phyloP scores from a whole-genome alignment of 2,113 vertebrate species.

The Erinaceus europaeus region DNA sequence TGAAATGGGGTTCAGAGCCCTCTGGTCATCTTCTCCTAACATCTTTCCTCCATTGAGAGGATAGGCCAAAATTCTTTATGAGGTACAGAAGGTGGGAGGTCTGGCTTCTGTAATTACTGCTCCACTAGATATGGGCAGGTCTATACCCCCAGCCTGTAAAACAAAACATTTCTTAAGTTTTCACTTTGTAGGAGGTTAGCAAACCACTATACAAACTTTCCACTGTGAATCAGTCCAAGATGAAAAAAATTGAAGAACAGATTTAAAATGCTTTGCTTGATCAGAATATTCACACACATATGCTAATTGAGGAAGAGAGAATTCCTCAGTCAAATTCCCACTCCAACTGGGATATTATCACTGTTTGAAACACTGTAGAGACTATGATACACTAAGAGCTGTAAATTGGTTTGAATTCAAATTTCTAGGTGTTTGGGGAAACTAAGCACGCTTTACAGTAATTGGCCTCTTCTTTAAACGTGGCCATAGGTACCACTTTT shows the following conservation, averaged over 20 bases:
- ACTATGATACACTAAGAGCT: constrained; percentile 63
- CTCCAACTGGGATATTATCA: constrained; percentile 66
- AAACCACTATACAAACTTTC: background rate
- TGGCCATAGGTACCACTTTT: constrained; percentile 67
- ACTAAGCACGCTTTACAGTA: constrained; percentile 54
- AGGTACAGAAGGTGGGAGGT: too few relatives aligned
- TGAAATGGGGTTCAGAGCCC: too few relatives aligned
- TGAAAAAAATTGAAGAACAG: constrained; percentile 24
- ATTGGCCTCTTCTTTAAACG: constrained; percentile 69
- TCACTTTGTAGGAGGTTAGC: background rate
- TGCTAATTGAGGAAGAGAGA: constrained; percentile 58
- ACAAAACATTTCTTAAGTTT: background rate
- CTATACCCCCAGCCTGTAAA: too few relatives aligned
- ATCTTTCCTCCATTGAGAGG: too few relatives aligned
- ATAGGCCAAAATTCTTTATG: too few relatives aligned
- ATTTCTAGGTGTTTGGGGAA: constrained; percentile 70
- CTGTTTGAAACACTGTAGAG: constrained; percentile 66
- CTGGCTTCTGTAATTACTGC: too few relatives aligned
- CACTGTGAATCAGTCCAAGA: background rate
- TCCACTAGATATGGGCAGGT: too few relatives aligned
- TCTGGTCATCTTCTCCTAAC: too few relatives aligned
- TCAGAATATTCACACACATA: constrained; percentile 49
- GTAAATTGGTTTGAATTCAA: constrained; percentile 63
- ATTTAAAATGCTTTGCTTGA: constrained; percentile 58
- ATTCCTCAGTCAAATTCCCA: constrained; percentile 57